Evolutionary conservation across 2,888 invertebrate species (phyloP).

Genomic region (Drosophila percnosoma): DNA sequence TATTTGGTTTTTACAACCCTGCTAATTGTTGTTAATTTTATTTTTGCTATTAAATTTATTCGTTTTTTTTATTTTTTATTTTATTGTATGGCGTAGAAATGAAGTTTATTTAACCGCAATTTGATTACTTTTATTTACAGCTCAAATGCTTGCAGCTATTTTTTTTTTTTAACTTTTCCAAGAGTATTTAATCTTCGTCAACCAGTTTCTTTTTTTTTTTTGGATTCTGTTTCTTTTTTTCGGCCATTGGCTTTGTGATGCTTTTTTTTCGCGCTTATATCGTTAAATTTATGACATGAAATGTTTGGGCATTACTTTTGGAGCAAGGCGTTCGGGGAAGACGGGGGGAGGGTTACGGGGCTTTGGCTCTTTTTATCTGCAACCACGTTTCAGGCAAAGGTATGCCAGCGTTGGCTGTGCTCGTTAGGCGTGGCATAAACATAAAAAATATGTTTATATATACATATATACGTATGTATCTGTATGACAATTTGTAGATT

Average conservation of each 20-base stretch:
- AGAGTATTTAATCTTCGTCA: conserved; percentile 29
- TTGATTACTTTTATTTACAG: background rate
- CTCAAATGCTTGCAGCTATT: background rate
- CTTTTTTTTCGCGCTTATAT: conserved; percentile 64
- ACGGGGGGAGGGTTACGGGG: background rate
- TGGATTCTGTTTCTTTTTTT: conserved; percentile 26
- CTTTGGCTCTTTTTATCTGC: conserved; percentile 53
- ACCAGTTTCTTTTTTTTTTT: background rate
- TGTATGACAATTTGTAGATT: conserved; percentile 72
- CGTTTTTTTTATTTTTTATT: background rate
- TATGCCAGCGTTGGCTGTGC: conserved; percentile 52
- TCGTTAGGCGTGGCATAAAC: conserved; percentile 63
- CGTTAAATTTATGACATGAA: conserved; percentile 78
- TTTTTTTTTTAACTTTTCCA: background rate
- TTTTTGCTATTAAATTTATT: background rate
- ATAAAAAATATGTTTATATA: conserved; percentile 49
- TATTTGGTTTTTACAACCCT: background rate
- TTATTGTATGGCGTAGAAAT: background rate
- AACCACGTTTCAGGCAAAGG: conserved; percentile 49
- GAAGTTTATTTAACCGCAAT: background rate
- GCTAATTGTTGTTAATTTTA: background rate
- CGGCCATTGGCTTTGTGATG: conserved; percentile 45
- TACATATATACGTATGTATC: conserved; percentile 22
- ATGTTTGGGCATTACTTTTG: conserved; percentile 72
- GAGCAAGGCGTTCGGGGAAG: background rate